phyloP scores from a whole-genome alignment of 2,113 vertebrate genomes.

The Mellivora capensis region DNA sequence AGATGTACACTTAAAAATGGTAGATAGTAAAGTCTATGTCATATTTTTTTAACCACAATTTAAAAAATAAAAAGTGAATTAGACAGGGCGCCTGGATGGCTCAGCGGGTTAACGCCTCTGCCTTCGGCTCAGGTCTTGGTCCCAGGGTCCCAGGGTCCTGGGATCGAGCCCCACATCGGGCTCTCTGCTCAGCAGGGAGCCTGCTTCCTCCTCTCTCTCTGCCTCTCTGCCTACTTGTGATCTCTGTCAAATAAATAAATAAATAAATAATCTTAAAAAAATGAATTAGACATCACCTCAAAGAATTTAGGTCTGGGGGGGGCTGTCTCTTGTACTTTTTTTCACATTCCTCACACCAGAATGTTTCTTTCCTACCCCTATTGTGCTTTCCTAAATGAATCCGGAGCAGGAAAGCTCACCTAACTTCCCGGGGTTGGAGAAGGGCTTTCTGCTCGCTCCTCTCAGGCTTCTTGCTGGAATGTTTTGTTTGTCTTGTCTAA shows the following conservation, averaged over 20 bases:
- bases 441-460: background rate
- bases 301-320: background rate
- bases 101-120: no score
- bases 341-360: background rate
- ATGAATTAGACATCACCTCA: background rate
- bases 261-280: no score
- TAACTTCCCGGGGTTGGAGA: background rate
- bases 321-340: background rate
- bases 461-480: background rate
- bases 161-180: no score
- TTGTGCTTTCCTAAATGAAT: background rate
- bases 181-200: no score
- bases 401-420: background rate
- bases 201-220: no score
- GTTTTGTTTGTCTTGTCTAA: background rate
- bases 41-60: background rate
- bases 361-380: background rate
- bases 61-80: background rate
- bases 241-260: no score
- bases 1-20: background rate
- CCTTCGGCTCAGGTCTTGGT: no score
- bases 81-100: no score
- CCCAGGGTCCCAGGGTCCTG: no score
- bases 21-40: background rate
- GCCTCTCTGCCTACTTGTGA: no score